Conservation (phyloP, 30 jellyfish, hydroid and myxozoan genomes). For the Phacellophora camtschatica region DNA sequence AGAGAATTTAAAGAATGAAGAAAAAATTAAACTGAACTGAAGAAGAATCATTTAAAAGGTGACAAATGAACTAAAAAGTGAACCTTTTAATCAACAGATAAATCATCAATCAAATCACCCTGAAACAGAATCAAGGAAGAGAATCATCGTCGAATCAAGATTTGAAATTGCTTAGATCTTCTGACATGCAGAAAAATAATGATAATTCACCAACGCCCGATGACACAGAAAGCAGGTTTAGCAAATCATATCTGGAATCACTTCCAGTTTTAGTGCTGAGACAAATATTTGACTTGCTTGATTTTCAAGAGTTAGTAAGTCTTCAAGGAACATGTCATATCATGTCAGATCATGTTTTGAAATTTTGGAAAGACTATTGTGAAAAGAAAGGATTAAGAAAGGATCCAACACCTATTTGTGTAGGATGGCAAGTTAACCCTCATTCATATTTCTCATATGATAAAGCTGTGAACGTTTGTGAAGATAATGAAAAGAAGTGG, state of each 20-base stretch:
- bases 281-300: neutral
- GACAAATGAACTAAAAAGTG: no score
- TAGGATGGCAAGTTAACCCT: slow-evolving; percentile 36
- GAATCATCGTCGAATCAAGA: no score
- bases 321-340: slow-evolving; percentile 1
- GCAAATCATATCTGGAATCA: neutral
- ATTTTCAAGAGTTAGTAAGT: neutral
- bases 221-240: no score
- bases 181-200: no score
- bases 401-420: slow-evolving; percentile 33
- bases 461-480: slow-evolving; percentile 7
- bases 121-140: no score
- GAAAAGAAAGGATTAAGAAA: neutral
- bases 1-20: no score
- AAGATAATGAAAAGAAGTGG: slow-evolving; percentile 10
- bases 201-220: no score
- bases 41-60: no score
- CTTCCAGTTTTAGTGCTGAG: slow-evolving; percentile 16
- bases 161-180: no score
- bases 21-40: no score
- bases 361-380: slow-evolving; percentile 7
- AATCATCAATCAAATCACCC: no score
- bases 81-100: no score
- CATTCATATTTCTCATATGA: neutral
- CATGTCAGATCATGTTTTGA: neutral